Base-by-base conservation (phyloP, 2,113 vertebrate genomes). In the Alouatta palliata region DNA sequence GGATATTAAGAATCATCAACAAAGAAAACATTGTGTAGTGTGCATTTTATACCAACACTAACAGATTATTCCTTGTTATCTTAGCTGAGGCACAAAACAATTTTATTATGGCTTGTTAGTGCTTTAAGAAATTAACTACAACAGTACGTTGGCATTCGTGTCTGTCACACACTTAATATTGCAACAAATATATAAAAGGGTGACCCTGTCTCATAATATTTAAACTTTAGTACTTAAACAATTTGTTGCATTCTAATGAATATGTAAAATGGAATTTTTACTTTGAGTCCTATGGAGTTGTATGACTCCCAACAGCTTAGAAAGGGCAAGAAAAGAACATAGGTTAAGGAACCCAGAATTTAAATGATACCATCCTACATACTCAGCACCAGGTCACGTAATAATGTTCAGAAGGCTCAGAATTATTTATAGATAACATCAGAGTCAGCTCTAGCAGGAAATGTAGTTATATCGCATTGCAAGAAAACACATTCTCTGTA, bases 221-320 rank as follows among this genome's bases (percentile, higher is more conserved):
- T 94, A 91, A 86, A 89, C 82, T 87, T 79, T 80, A 87, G 54
- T 83, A 71, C 88, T 94, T 92, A 87, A 82, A 76, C 40, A 94
- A 92, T 92, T 94, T 90, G 87, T 45, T 92, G 52, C 35, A 90
- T 75, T 90, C 45, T 96, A 95, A 97, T 94, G 58, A 97, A 49
- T 94, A 77, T 64, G 32, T 88, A 90, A 97, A 94, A 92, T 61
- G n/a, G 66, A 85, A 82, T 52, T 94, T 90, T 96, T n/a, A 87
- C 45, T 79, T 79, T 68, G 52, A 94, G 14, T 35, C 58, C 58
- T 82, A 54, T 83, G 52, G 80, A 87, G 68, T 68, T 83, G 32
- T 79, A 79, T 90, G 52, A 58, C 58, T 95, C 52, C 61, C 58
- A 87, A 73, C 17, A 87, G 45, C 45, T 94, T 90, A 23, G 23